Evolutionary conservation across 2,888 invertebrate species (phyloP).

Genomic region (Cataglyphis altisquamis): DNA sequence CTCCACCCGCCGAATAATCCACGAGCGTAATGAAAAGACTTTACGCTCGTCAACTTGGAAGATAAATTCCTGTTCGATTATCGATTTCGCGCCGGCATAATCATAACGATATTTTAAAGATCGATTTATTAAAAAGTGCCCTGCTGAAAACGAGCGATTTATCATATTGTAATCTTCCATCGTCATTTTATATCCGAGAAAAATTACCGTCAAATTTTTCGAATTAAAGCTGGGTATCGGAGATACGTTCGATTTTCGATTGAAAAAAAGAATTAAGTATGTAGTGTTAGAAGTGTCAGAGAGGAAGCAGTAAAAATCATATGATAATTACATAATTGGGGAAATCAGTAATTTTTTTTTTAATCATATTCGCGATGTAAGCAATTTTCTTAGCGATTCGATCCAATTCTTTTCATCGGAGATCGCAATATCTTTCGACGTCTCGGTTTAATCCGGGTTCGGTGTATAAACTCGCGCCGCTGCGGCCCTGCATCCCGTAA

Average conservation of each 20-base stretch:
- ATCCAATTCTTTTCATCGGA: not conserved
- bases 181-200: not conserved
- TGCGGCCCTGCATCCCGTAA: slow-evolving; percentile 49
- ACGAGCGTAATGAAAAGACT: slow-evolving; percentile 12
- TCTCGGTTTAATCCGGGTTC: slow-evolving; percentile 29
- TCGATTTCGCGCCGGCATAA: not conserved
- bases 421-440: slow-evolving; percentile 15
- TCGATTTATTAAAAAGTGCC: not conserved
- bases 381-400: not conserved
- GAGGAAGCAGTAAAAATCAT: not conserved
- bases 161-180: not conserved
- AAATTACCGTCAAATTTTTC: not conserved
- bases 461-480: slow-evolving; percentile 21
- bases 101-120: not conserved
- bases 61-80: slow-evolving; percentile 13
- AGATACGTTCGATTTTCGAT: not conserved
- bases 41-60: slow-evolving; percentile 6
- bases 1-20: not conserved
- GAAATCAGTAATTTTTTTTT: not conserved
- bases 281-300: not conserved
- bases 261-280: not conserved
- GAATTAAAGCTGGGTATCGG: not conserved
- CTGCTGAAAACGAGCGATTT: not conserved
- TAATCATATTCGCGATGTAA: not conserved
- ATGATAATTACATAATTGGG: not conserved